phyloP scores from a whole-genome alignment of 2,113 vertebrate species.

The Chiloscyllium plagiosum region DNA sequence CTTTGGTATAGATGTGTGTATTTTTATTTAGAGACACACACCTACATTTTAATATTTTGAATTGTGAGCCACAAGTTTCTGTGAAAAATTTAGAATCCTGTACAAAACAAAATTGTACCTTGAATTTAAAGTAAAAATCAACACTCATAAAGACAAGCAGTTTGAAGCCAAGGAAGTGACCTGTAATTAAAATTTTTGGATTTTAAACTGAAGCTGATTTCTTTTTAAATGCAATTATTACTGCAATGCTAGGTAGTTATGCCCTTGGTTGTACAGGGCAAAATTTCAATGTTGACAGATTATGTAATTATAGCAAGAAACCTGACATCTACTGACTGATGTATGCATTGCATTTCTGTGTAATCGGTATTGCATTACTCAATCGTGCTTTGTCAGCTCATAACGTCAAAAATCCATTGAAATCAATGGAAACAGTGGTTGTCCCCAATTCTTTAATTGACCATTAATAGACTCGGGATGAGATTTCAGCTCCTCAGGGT shows the following conservation, averaged over 20 bases:
- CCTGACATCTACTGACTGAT: not conserved
- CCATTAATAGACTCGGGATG: no score
- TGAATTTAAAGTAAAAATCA: not conserved
- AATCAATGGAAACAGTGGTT: not conserved
- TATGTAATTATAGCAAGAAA: not conserved
- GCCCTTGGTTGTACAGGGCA: no score
- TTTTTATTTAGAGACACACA: not conserved
- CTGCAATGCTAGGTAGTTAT: not conserved
- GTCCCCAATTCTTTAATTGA: no score
- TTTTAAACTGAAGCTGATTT: not conserved
- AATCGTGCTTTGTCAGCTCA: not conserved
- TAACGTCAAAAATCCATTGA: not conserved
- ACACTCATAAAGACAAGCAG: not conserved
- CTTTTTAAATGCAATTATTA: not conserved
- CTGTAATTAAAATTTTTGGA: not conserved
- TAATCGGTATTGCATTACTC: not conserved
- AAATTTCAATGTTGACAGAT: no score
- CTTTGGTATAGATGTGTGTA: not conserved
- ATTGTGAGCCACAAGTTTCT: not conserved
- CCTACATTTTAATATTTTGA: not conserved
- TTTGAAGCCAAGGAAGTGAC: not conserved
- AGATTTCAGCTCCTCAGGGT: no score
- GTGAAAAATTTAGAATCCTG: not conserved
- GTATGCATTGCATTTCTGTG: not conserved
- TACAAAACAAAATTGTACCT: not conserved